phyloP scores from a whole-genome alignment of 2,113 vertebrate species.

The Mesocricetus auratus region DNA sequence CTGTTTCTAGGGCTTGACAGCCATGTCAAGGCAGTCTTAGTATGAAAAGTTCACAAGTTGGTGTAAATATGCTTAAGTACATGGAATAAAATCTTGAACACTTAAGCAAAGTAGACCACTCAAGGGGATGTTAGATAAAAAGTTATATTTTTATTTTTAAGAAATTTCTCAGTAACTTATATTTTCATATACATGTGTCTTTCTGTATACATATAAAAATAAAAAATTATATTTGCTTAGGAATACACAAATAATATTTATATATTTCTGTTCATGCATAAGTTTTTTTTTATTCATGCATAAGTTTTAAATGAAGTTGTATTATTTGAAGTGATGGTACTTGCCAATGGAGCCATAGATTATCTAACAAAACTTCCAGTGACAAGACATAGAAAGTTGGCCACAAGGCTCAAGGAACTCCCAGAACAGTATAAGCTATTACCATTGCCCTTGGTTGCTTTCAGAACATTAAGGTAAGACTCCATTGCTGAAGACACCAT shows the following conservation, averaged over 20 bases:
- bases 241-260: neutral
- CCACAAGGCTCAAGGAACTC: neutral
- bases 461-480: neutral
- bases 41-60: neutral
- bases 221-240: neutral
- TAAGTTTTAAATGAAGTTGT: neutral
- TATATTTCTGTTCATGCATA: neutral
- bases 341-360: neutral
- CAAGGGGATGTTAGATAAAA: neutral
- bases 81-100: conserved; percentile 21
- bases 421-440: neutral
- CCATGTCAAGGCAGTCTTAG: no score
- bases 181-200: neutral
- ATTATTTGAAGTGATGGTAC: no score
- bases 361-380: neutral
- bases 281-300: neutral
- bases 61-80: neutral
- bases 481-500: neutral
- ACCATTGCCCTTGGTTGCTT: neutral
- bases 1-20: neutral
- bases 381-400: neutral
- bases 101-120: neutral
- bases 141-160: neutral
- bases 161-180: neutral
- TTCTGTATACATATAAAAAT: neutral